Evolutionary conservation across 2,797 vertebrate species (phyloP), one percentile per base, ranked within the genome.

Genomic region (Cyclura pinguis): DNA sequence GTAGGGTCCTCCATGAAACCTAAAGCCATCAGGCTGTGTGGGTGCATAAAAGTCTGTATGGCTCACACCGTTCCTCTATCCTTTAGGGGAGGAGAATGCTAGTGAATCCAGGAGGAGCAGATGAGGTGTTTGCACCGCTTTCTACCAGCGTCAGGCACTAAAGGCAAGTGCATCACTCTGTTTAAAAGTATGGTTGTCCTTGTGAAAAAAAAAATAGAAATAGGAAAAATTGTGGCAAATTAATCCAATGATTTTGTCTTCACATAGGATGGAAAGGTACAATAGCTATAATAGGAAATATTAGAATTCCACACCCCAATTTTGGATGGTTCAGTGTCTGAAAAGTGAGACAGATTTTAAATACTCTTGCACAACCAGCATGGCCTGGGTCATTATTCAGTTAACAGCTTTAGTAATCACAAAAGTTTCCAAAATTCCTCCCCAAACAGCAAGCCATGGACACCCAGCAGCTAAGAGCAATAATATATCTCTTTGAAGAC

Each of bases 401-500:
- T 82, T 16, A 52, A 47, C 64, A 72, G 13, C 13, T 84, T 77
- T 42, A 77, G 29, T 42, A 67, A 87, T 77, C 47, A 77, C 24
- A 74, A 55, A 32, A 24, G n/a, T 57, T 69, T 69, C 59, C 47
- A 87, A 59, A 35, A 35, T 87, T 77, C 80, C 18, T 72, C 52
- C 29, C 8, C 47, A 69, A 88, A 69, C 0, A 4, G 88, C 62
- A 84, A 74, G 92, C 91, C 92, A 62, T 87, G 84, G 91, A 94
- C 80, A 92, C 83, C 92, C 93, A 96, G 93, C 94, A 95, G 93
- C 90, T 92, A 93, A 92, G 89, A 95, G 94, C 91, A 95, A 94
- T 94, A 95, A 93, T 96, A 94, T 95, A 94, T 96, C 92, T 96
- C 92, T 96, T 95, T 94, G 90, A 96, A 96, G 94, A 84, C 92